Evolutionary conservation across 1,140 invertebrate genomes (phyloP), one percentile per base, ranked within the genome.

Genomic region (Ladona fulva): DNA sequence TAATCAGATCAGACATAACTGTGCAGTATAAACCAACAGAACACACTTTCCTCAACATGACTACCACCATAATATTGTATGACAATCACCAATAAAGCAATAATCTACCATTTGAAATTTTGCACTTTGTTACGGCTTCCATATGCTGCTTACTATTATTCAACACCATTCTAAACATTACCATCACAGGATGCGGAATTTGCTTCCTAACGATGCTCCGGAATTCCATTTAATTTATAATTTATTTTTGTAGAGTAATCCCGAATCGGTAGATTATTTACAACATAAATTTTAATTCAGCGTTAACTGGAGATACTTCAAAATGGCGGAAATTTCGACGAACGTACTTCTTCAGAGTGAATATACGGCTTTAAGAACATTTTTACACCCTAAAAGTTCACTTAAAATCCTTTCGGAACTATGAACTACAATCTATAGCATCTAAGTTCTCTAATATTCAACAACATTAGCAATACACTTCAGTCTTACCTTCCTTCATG

Each of bases 271-370:
- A 66, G 52, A 19, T 22, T 66, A 37, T 37, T 37, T 37, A 6
- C 1, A 66, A 66, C 12, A 66, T 22, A 19, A 19, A 66, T 66
- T 66, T 6, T 6, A 19, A 3, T 66, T 66, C 52, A 16, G 52
- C 52, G 52, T 19, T 16, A 66, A 66, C 52, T 22, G 52, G 52
- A 66, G 52, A 12, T 19, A 19, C 75, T 76, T 76, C 75, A 76
- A 76, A 77, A 77, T 77, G 76, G 76, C 76, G 76, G 76, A 66
- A 66, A 66, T 66, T 66, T 66, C 52, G 52, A 66, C 52, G 52
- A 19, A 16, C 52, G n/a, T 66, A 6, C 52, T 66, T 22, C 14
- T 22, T 66, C n/a, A 12, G 16, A 3, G n/a, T 19, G 52, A 16
- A 16, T 22, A 22, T 6, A 22, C 5, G 14, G 5, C 52, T 19